A percentile compares a stretch with the other conserved stretches of the same genome.
Conservation (phyloP, 1,140 invertebrate genomes). For the Eurosta solidaginis region DNA sequence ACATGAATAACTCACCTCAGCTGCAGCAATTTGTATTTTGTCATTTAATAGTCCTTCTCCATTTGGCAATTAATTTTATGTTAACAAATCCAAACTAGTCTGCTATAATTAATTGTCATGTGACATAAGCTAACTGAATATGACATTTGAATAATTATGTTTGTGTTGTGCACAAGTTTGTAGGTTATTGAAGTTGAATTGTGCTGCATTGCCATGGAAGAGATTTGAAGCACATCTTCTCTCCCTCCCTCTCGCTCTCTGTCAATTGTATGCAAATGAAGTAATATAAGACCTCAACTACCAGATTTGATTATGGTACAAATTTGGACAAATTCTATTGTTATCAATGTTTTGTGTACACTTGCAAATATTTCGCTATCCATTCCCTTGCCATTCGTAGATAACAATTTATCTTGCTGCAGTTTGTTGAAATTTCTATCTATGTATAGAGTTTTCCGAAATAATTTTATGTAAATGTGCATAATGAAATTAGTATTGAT, state of each 20-base stretch:
- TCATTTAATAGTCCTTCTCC: too few species aligned
- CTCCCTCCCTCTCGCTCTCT: not conserved
- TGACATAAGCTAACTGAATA: not conserved
- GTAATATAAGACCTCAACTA: not conserved
- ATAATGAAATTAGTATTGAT: too few species aligned
- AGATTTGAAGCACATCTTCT: not conserved
- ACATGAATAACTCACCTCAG: too few species aligned
- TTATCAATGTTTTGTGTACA: too few species aligned
- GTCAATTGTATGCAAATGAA: not conserved
- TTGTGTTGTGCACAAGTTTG: not conserved
- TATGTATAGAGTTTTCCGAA: not conserved
- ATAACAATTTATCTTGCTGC: not conserved
- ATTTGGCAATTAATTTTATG: constrained; percentile 7
- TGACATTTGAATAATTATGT: not conserved
- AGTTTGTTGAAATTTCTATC: constrained; percentile 14
- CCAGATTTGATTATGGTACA: not conserved
- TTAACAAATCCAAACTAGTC: not conserved
- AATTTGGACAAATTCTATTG: too few species aligned
- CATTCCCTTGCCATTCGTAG: not conserved
- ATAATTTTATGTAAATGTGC: not conserved
- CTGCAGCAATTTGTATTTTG: too few species aligned
- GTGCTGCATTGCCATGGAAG: not conserved
- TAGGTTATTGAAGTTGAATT: not conserved
- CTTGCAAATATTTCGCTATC: not conserved
- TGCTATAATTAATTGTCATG: not conserved